Conservation (phyloP, 2,797 vertebrate genomes). For the Thalassophryne amazonica region DNA sequence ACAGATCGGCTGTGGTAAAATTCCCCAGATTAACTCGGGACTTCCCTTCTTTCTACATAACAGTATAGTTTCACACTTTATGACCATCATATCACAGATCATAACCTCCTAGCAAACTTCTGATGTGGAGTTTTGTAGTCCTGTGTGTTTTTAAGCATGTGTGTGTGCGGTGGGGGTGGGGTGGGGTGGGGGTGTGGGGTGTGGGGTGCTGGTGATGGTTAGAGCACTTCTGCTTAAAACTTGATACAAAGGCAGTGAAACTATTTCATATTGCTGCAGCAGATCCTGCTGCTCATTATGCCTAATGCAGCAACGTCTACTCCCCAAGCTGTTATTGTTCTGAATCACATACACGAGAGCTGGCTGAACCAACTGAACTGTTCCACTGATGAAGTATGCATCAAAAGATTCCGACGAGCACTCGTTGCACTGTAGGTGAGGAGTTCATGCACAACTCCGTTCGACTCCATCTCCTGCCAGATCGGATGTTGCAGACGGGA, state of each 20-base stretch:
- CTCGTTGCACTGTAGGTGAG: conserved; percentile 65
- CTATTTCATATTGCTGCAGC: conserved; percentile 40
- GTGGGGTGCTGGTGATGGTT: conserved; percentile 20
- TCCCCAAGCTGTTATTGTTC: conserved; percentile 66
- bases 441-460: conserved; percentile 58
- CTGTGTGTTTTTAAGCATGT: conserved; percentile 2
- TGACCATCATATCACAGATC: conserved; percentile 34
- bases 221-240: conserved; percentile 45
- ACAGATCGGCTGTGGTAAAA: no score
- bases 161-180: neutral
- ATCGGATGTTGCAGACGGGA: conserved; percentile 51
- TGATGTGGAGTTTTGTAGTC: conserved; percentile 14
- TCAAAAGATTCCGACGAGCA: conserved; percentile 53
- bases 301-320: conserved; percentile 56
- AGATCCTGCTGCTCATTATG: conserved; percentile 71
- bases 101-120: conserved; percentile 24
- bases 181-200: neutral
- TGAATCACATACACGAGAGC: conserved; percentile 52
- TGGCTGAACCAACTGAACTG: conserved; percentile 68
- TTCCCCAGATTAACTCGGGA: no score
- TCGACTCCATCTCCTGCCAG: conserved; percentile 39
- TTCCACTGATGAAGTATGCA: conserved; percentile 74
- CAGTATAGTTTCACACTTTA: conserved; percentile 32
- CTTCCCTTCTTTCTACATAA: no score
- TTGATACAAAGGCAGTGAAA: conserved; percentile 53